These are phyloP conservation scores for Hoplias malabaricus DNA, from an alignment of 2,113 vertebrate species.

Conservation along the genomic window DNA sequence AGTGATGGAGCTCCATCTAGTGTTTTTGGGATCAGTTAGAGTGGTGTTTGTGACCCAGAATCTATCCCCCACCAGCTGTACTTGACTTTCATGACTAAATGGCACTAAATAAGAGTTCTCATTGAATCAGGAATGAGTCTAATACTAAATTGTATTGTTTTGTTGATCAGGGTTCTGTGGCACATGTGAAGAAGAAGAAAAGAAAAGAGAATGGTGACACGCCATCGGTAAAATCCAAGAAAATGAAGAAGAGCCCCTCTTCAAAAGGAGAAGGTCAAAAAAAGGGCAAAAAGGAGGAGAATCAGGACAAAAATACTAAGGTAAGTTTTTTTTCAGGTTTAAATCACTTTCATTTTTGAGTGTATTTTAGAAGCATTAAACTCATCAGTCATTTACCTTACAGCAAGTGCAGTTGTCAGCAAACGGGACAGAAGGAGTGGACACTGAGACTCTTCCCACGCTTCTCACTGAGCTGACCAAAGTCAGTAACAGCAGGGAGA, in stretches of 20 bases:
- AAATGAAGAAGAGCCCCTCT: constrained; percentile 53
- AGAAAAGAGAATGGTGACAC: constrained; percentile 55
- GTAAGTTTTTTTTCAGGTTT: constrained; percentile 37
- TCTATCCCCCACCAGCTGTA: no score
- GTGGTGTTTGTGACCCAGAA: no score
- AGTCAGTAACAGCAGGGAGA: constrained; percentile 83
- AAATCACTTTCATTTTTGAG: not conserved
- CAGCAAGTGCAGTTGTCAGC: constrained; percentile 41
- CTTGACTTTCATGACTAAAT: no score
- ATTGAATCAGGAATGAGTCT: not conserved
- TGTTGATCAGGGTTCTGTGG: constrained; percentile 18
- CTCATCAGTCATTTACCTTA: not conserved
- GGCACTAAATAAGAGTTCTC: no score
- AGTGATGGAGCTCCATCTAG: no score
- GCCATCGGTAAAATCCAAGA: constrained; percentile 27
- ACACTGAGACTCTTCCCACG: constrained; percentile 54
- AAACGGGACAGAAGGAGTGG: constrained; percentile 7
- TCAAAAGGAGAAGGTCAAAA: no score
- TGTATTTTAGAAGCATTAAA: not conserved
- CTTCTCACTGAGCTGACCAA: constrained; percentile 73
- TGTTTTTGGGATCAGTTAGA: no score
- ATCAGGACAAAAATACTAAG: not conserved
- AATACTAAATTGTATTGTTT: not conserved
- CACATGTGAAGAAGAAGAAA: constrained; percentile 51
- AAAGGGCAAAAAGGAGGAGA: constrained; percentile 38